A percentile compares a stretch with the other conserved stretches of the same genome.
Evolutionary conservation across 2,113 vertebrate genomes (phyloP).

Genomic region (Albula goreensis): DNA sequence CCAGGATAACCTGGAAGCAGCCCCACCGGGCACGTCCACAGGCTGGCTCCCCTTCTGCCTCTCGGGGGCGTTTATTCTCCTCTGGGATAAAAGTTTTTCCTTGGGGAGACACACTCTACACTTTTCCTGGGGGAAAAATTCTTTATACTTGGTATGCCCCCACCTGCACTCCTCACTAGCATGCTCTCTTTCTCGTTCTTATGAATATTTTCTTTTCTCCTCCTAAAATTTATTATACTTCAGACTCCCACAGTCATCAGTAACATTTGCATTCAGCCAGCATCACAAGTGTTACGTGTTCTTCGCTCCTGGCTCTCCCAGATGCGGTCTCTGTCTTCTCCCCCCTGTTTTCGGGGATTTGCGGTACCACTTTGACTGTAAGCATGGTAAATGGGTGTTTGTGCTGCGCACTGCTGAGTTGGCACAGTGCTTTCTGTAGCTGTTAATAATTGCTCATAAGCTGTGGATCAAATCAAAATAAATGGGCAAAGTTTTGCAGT

Average conservation of each 20-base stretch:
- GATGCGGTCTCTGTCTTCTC: constrained; percentile 35
- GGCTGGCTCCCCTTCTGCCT: constrained; percentile 23
- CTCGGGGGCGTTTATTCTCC: constrained; percentile 35
- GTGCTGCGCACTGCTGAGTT: constrained; percentile 53
- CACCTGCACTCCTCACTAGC: background rate
- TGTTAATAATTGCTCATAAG: constrained; percentile 63
- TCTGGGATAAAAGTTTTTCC: constrained; percentile 24
- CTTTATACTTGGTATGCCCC: background rate
- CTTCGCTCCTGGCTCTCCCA: constrained; percentile 45
- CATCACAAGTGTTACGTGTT: constrained; percentile 42
- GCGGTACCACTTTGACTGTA: constrained; percentile 40
- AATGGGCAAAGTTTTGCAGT: constrained; percentile 57
- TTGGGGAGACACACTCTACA: background rate
- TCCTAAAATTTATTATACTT: constrained; percentile 5
- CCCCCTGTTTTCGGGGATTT: constrained; percentile 21
- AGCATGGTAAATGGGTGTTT: constrained; percentile 60
- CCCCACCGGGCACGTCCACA: constrained; percentile 7
- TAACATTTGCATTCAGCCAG: constrained; percentile 58
- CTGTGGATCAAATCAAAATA: constrained; percentile 60
- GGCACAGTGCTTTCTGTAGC: constrained; percentile 47
- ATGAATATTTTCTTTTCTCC: constrained; percentile 24
- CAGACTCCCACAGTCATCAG: constrained; percentile 40
- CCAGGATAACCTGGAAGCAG: background rate
- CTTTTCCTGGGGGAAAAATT: background rate
- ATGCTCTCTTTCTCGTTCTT: background rate